These are phyloP conservation scores for Drymodes brunneopygia DNA, from an alignment of 2,113 vertebrate species.

Conservation along the genomic window DNA sequence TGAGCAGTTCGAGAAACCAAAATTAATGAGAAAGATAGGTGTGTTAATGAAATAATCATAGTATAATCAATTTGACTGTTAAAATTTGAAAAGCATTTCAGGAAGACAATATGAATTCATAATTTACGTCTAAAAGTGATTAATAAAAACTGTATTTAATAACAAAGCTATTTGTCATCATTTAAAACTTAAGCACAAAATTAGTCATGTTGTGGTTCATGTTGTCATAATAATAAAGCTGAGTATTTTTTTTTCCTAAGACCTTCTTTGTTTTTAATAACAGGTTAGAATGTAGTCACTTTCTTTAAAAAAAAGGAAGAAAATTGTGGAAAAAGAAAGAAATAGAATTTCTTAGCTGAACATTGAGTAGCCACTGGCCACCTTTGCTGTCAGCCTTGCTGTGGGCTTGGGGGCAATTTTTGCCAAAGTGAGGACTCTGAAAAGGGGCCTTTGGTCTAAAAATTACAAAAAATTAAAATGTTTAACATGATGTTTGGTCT, in stretches of 20 bases:
- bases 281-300: background rate
- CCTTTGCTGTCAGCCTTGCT: background rate
- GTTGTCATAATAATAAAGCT: conserved; percentile 74
- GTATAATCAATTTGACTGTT: conserved; percentile 88
- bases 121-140: conserved; percentile 84
- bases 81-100: conserved; percentile 86
- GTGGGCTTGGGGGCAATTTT: accelerated
- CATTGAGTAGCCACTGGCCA: background rate
- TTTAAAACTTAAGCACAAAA: conserved; percentile 78
- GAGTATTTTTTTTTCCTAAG: conserved; percentile 35
- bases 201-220: conserved; percentile 72
- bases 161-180: conserved; percentile 87
- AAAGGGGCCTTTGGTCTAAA: background rate
- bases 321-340: background rate
- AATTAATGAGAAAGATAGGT: conserved; percentile 89
- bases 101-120: conserved; percentile 81
- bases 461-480: background rate
- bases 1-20: conserved; percentile 77
- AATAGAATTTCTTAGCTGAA: background rate
- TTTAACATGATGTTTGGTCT: background rate
- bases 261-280: conserved; percentile 52
- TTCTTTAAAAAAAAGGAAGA: background rate
- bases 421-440: background rate
- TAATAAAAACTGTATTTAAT: conserved; percentile 87
- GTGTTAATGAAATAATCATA: conserved; percentile 89